Evolutionary conservation across 2,113 vertebrate genomes (phyloP).

Genomic region (Protobothrops mucrosquamatus): DNA sequence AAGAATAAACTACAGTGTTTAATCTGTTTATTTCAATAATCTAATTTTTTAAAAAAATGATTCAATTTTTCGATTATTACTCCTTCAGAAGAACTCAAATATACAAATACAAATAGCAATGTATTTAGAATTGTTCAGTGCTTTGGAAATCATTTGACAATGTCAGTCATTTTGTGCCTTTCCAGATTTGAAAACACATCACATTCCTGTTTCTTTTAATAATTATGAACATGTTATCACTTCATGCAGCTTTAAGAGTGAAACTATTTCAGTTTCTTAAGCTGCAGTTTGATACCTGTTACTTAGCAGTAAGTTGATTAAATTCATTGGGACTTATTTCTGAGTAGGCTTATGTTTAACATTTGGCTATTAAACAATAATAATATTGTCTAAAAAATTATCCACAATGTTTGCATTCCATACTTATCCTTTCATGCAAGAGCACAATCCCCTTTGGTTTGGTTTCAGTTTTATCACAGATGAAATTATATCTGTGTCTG

Average conservation of each 20-base stretch:
- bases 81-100: not conserved
- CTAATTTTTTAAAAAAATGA: not conserved
- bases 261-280: not conserved
- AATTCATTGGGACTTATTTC: not conserved
- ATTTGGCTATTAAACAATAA: not conserved
- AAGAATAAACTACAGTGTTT: not conserved
- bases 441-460: not conserved
- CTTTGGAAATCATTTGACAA: not conserved
- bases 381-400: not conserved
- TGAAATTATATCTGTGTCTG: not conserved
- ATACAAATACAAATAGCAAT: not conserved
- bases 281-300: not conserved
- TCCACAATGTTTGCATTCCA: not conserved
- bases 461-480: conserved; percentile 18
- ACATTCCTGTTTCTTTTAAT: not conserved
- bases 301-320: not conserved
- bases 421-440: not conserved
- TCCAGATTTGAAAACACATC: not conserved
- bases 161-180: not conserved
- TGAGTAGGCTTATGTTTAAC: not conserved
- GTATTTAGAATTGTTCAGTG: not conserved
- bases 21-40: not conserved
- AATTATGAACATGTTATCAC: not conserved
- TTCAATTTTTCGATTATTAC: not conserved
- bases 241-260: not conserved